Evolutionary conservation across 2,797 vertebrate species (phyloP), one percentile per base, ranked within the genome.

Genomic region (Anabacerthia variegaticeps): DNA sequence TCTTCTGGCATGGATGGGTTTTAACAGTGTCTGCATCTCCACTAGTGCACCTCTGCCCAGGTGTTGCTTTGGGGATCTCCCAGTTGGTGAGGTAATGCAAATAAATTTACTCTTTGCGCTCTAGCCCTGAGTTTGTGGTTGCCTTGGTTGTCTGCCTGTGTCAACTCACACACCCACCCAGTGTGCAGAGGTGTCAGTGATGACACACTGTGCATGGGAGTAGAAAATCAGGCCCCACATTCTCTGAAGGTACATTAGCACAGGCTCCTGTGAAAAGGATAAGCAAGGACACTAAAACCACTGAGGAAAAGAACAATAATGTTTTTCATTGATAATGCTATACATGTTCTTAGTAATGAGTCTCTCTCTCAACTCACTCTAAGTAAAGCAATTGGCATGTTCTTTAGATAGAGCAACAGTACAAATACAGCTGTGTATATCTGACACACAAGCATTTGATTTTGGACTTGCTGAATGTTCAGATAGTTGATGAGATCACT

Each of bases 381-480:
- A 92, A 95, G 96, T 93, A 96, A 96, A 96, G 95, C 94, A 94
- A 95, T 93, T 96, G 95, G 92, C 94, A 92, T 93, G 91, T 96
- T 93, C 95, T 95, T 96, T 96, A 96, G 95, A 96, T 95, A 93
- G 95, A 96, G 95, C 95, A 93, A 92, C 92, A 96, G 95, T 92
- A 94, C 95, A 97, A 97, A 97, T 96, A 96, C 96, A 96, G 95
- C 96, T 97, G 96, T 96, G 95, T 96, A 86, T 97, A 95, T 95
- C 94, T 97, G 93, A 97, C 93, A 96, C 92, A 95, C 59, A 94
- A 76, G 88, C 80, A 0, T 96, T 97, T 95, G 95, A 96, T 97
- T 97, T 95, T 96, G 94, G 94, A 94, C 96, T 97, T 96, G 94
- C 93, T 94, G 96, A 97, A 97, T 94, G 95, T 88, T 96, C 92